Base-by-base conservation (phyloP, 2,888 invertebrate genomes). In the Serripes groenlandicus region DNA sequence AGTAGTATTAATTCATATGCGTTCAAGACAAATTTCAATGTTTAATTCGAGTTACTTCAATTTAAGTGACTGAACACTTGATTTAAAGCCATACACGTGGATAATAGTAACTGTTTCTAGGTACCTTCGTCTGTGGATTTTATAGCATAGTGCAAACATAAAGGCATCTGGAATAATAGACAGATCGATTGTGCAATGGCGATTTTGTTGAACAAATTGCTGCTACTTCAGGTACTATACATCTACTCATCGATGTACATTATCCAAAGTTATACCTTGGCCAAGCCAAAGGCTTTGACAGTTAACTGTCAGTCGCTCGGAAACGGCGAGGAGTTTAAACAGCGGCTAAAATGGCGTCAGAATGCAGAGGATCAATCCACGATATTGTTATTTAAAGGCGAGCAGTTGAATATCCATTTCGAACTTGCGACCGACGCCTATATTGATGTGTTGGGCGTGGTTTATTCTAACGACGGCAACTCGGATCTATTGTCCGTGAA, bases 401-500 rank as follows among this genome's bases (percentile, higher is more conserved):
- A 88, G 62, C 68, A 82, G 37, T 72, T 88, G 21, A 80, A 73
- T 21, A 85, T 86, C 21, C 70, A 81, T 26, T 88, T 88, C 52
- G 72, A 81, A n/a, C 71, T 85, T 0, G 49, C 77, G 15, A 64
- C 69, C 1, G 54, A 72, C 18, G 80, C 82, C 0, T 34, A 72
- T 15, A 77, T 88, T 30, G 81, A 83, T 15, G 64, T 88, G 1
- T 34, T 81, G 0, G 85, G 85, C 62, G 78, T 88, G 3, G 71
- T 76, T 4, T 88, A 86, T 49, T 85, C 88, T 0, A 88, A 88
- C 60, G 88, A 88, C 72, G 88, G 88, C 35, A 79, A 76, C n/a
- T 69, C 37, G 23, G 88, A 88, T 37, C 23, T 30, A 11, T 72
- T 88, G 23, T 52, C 58, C 2, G 15, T 88, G n/a, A 64, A 58